Evolutionary conservation across 1,140 invertebrate species (phyloP), one percentile per base, ranked within the genome.

Genomic region (Triops cancriformis): DNA sequence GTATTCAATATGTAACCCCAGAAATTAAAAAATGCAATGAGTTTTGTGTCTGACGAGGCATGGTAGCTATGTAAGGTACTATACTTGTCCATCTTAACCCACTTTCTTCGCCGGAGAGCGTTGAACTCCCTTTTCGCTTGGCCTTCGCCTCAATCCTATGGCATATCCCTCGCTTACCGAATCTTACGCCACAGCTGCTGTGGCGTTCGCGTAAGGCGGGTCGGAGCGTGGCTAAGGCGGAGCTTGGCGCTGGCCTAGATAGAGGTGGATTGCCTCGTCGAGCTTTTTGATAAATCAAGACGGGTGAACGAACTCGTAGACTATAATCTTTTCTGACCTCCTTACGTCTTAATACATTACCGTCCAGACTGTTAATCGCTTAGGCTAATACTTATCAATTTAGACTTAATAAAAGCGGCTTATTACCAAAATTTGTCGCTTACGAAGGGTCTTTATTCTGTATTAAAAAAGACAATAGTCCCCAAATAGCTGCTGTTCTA

Each of bases 41-140:
- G 7, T 37, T 37, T 37, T 37, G 31, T 37, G 7, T 37, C 31
- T n/a, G 7, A 64, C 10, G 51, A 23, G n/a, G n/a, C 31, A 23
- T 64, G 23, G 51, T 14, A 64, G 23, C 14, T 64, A 64, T 64
- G 51, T 64, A n/a, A 23, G 51, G 14, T 64, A 14, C 23, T 18
- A 23, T 64, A 23, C 23, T 23, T 23, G 0, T 64, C 51, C 51
- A 64, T 64, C 51, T 64, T 64, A 64, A 64, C 51, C 51, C 51
- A 64, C 51, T 64, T 64, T 64, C 51, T 64, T 64, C 51, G 5
- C 23, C 14, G 51, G 51, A 18, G 51, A 64, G 51, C 51, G 23
- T 64, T 64, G 51, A 64, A 64, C 51, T 64, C 51, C 51, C 51
- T n/a, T n/a, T 64, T 64, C 51, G 51, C 51, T 64, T 64, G 51